Evolutionary conservation across 2,797 vertebrate genomes (phyloP).

Genomic region (Leucoraja ocellata): DNA sequence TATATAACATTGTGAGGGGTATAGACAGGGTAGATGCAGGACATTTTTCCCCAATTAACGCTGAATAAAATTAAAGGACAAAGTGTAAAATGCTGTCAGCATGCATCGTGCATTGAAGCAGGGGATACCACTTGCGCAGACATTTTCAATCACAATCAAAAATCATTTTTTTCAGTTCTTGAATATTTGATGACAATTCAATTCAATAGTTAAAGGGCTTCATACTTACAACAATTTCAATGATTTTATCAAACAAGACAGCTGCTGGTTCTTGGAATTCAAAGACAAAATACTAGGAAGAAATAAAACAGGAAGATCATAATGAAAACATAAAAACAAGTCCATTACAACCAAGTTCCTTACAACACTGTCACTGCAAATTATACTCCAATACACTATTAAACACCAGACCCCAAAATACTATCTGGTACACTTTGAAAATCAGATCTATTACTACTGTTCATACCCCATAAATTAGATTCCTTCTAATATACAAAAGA

Average conservation of each 20-base stretch:
- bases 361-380: not conserved
- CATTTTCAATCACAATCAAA: not conserved
- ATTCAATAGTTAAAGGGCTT: not conserved
- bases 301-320: constrained; percentile 41
- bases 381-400: not conserved
- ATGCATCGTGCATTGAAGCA: not conserved
- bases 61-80: not conserved
- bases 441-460: not conserved
- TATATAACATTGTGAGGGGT: too few relatives aligned
- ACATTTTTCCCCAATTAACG: too few relatives aligned
- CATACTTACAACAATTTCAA: constrained; percentile 78
- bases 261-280: constrained; percentile 78
- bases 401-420: not conserved
- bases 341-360: not conserved
- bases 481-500: too few relatives aligned
- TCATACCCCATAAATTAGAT: not conserved
- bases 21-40: too few relatives aligned
- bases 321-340: not conserved
- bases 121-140: not conserved
- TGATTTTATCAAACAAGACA: constrained; percentile 76
- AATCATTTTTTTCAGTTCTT: not conserved
- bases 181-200: not conserved
- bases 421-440: not conserved
- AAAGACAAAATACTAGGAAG: constrained; percentile 81
- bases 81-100: not conserved